Evolutionary conservation across 2,113 vertebrate genomes (phyloP), one percentile per base, ranked within the genome.

Genomic region (Calypte anna): DNA sequence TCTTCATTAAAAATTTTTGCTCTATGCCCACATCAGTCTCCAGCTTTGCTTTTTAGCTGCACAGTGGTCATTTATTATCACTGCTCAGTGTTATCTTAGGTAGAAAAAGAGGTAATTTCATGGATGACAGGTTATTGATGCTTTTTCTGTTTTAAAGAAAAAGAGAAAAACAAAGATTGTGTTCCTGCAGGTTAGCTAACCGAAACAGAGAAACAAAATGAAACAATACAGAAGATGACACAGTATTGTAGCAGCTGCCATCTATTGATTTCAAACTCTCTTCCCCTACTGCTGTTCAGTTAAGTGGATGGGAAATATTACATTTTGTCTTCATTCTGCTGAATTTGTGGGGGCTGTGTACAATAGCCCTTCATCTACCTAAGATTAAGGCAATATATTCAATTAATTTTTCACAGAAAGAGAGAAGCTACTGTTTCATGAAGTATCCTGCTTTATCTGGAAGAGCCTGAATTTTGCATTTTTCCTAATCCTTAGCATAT

Each of bases 11-110:
- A 46, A 75, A 68, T 33, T 59, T 87, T 57, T 82, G 25, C 24
- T 80, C 90, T 78, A 48, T 74, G 9, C 12, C 17, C 16, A 7
- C 40, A 83, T 62, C 8, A n/a, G 7, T 67, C 20, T 81, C 24
- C 15, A 70, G 21, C 11, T 36, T 70, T 36, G 36, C 16, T 10
- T 94, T 76, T 83, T 62, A 24, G 12, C 30, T 69, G 22, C 19
- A 62, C 31, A 79, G 5, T 0, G 0, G 20, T n/a, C 25, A 43
- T 0, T 0, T 75, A 21, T 54, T 69, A 48, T 23, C 17, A 53
- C 19, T 4, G 10, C 36, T 72, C 43, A 54, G 22, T 58, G 17
- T 58, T 77, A 74, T 7, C 33, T 74, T 66, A 78, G 20, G 44
- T 9, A 43, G 10, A 72, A 78, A 67, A 84, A 33, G 12, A 4